Evolutionary conservation across 2,888 invertebrate genomes (phyloP), one percentile per base, ranked within the genome.

Genomic region (Cryptosula pallasiana): DNA sequence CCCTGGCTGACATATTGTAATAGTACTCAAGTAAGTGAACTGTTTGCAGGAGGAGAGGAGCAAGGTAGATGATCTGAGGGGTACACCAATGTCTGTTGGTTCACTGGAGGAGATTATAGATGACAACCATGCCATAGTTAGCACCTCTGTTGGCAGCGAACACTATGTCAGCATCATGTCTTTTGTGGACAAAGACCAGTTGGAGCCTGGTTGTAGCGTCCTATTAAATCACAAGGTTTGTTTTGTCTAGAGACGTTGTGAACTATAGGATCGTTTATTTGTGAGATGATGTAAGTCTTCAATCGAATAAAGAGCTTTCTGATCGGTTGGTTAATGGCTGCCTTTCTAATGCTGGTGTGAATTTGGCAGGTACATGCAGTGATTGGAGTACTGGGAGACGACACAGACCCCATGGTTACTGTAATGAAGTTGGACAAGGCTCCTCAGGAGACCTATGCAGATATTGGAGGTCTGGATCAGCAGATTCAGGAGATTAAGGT

Each of bases 351-450:
- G n/a, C n/a, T n/a, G n/a, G n/a, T 45, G 5, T 45, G 45, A 13
- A 45, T 45, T 13, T 45, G 45, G 2, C 74, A 90, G 90, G 97
- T 97, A 0, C 97, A 99, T 87, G 96, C 97, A 69, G 97, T 99
- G n/a, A 97, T 99, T 35, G 98, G 99, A 72, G 96, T 98, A 0
- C 86, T 98, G n/a, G 92, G 95, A 32, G 99, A 99, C 86, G 98
- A 99, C 83, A 98, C 97, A 16, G 99, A 99, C 86, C 99, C 99
- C 1, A 99, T 99, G 98, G 99, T 99, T 1, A 98, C 97, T 16
- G 99, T 99, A 0, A 99, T 99, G 99, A 99, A 99, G 85, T 87
- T 99, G 69, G 99, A 99, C 83, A 99, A 99, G 82, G 99, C 99
- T 9, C 99, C 99, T 0, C 97, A 96, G 84, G 99, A 99, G 87